Percentiles rank a stretch among this genome's conserved stretches.
These are phyloP conservation scores for Lordiphosa mommai DNA, from an alignment of 1,140 invertebrate species.

Conservation along the genomic window DNA sequence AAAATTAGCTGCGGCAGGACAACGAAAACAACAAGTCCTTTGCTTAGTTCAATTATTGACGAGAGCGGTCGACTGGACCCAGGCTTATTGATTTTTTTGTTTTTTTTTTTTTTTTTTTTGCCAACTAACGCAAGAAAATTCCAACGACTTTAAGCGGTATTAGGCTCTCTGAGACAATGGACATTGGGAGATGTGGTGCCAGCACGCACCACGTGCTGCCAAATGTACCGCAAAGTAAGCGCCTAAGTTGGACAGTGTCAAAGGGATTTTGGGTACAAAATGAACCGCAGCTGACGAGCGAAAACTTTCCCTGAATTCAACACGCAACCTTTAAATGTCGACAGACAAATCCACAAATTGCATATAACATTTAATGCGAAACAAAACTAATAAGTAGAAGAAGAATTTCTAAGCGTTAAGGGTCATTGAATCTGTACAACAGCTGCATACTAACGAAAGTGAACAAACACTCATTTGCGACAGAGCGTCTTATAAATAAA, in stretches of 20 bases:
- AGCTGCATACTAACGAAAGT: too few relatives aligned
- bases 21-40: conserved; percentile 11
- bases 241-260: conserved; percentile 9
- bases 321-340: too few relatives aligned
- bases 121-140: conserved; percentile 4
- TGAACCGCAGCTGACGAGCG: conserved; percentile 44
- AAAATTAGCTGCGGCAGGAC: conserved; percentile 44
- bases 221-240: conserved; percentile 60
- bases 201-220: conserved; percentile 66
- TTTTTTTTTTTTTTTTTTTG: background rate
- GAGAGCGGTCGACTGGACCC: conserved; percentile 9
- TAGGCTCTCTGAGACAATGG: conserved; percentile 6
- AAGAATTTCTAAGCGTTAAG: too few relatives aligned
- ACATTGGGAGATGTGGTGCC: background rate
- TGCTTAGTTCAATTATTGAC: conserved; percentile 40
- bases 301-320: too few relatives aligned
- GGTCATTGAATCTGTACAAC: too few relatives aligned
- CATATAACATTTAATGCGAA: too few relatives aligned
- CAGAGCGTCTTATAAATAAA: too few relatives aligned
- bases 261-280: conserved; percentile 39
- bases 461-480: too few relatives aligned
- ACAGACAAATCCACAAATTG: too few relatives aligned
- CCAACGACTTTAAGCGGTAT: conserved; percentile 24
- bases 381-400: too few relatives aligned
- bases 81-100: conserved; percentile 35